phyloP scores from a whole-genome alignment of 2,797 vertebrate genomes.

The Coreius guichenoti region DNA sequence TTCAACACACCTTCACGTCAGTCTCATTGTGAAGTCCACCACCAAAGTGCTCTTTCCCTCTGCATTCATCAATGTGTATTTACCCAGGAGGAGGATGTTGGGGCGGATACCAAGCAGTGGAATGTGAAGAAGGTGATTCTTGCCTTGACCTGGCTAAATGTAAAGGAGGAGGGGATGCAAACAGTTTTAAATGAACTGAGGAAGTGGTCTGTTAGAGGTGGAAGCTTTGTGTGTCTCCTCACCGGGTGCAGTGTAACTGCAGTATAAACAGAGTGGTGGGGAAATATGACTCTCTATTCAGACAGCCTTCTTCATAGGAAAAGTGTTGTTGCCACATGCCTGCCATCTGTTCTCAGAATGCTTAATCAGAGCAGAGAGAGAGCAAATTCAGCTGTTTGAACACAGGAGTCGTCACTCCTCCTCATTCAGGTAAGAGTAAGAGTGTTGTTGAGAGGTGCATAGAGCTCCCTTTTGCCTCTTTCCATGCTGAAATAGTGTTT shows the following conservation, averaged over 20 bases:
- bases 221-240: constrained; percentile 46
- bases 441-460: neutral
- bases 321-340: constrained; percentile 16
- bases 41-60: neutral
- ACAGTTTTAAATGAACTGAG: constrained; percentile 11
- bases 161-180: neutral
- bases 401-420: neutral
- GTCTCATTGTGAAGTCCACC: neutral
- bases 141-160: constrained; percentile 29
- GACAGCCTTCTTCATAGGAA: constrained; percentile 29
- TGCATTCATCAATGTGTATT: constrained; percentile 7
- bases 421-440: neutral
- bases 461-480: neutral
- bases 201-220: constrained; percentile 42
- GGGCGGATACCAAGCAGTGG: neutral
- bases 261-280: constrained; percentile 34
- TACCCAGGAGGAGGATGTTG: constrained; percentile 3
- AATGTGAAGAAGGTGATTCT: constrained; percentile 11
- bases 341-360: constrained; percentile 13
- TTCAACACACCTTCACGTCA: neutral
- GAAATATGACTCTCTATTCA: constrained; percentile 43
- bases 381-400: constrained; percentile 21
- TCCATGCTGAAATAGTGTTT: neutral
- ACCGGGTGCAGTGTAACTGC: constrained; percentile 10
- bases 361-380: constrained; percentile 2